phyloP scores from a whole-genome alignment of 2,797 vertebrate genomes.

The Malacoctenus gilli region DNA sequence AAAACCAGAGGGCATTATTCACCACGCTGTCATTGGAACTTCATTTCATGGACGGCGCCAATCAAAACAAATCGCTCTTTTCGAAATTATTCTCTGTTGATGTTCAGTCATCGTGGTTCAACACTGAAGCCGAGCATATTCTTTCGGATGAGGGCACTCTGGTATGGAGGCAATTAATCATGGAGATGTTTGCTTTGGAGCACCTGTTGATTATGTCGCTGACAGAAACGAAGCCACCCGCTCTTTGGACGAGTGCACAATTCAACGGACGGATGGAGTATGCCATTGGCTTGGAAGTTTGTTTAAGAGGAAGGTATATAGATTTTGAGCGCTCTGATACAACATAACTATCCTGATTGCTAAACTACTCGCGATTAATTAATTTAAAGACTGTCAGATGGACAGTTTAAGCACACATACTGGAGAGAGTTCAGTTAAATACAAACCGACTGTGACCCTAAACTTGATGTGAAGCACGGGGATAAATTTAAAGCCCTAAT shows the following conservation, averaged over 20 bases:
- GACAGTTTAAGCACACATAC: not conserved
- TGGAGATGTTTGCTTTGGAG: conserved; percentile 59
- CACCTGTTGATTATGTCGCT: conserved; percentile 65
- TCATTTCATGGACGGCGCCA: conserved; percentile 62
- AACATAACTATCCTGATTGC: not conserved
- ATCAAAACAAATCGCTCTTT: conserved; percentile 66
- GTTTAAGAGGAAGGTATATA: not conserved
- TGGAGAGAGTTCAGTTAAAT: conserved; percentile 5
- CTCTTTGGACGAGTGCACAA: conserved; percentile 44
- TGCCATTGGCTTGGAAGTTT: conserved; percentile 1
- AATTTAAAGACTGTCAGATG: not conserved
- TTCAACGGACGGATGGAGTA: conserved; percentile 12
- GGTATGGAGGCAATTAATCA: conserved; percentile 65
- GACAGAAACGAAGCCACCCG: conserved; percentile 34
- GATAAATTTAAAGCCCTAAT: conserved; percentile 30
- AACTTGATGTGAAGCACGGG: conserved; percentile 9
- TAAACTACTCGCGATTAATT: not conserved
- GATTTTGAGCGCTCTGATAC: not conserved
- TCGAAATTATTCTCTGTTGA: conserved; percentile 63
- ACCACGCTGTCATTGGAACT: conserved; percentile 65
- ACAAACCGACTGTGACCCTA: conserved; percentile 9
- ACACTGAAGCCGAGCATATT: conserved; percentile 37
- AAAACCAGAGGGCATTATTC: conserved; percentile 71
- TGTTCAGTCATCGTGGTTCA: conserved; percentile 64
- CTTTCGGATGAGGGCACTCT: conserved; percentile 39